Evolutionary conservation across 2,888 invertebrate genomes (phyloP).

Genomic region (Cataglyphis rosenhaueri): DNA sequence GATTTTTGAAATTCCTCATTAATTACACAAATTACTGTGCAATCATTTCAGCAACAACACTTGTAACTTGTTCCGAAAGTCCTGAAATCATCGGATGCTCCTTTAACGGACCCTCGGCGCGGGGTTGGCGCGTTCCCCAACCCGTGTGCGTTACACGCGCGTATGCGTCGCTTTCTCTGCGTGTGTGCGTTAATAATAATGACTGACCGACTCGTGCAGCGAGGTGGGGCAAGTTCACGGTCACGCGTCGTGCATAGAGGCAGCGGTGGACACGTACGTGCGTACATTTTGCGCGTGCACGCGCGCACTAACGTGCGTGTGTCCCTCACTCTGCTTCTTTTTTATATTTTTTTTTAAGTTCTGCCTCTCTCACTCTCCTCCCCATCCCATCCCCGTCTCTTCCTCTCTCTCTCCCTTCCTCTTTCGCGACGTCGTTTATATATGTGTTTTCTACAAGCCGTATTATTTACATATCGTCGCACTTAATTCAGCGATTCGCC

Average conservation of each 20-base stretch:
- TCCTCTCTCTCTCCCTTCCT: background rate
- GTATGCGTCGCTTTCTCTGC: constrained; percentile 29
- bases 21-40: background rate
- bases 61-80: constrained; percentile 16
- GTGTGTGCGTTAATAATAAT: constrained; percentile 80
- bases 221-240: constrained; percentile 83
- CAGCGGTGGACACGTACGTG: constrained; percentile 72
- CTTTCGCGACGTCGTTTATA: background rate
- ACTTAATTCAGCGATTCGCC: constrained; percentile 45
- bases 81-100: constrained; percentile 48
- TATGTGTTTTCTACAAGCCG: background rate
- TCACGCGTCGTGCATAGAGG: constrained; percentile 76
- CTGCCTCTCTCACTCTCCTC: background rate
- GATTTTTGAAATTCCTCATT: constrained; percentile 15
- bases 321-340: constrained; percentile 32
- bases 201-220: constrained; percentile 78
- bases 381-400: background rate
- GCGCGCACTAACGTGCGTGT: constrained; percentile 34
- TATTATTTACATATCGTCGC: constrained; percentile 39
- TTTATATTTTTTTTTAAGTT: background rate
- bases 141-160: constrained; percentile 39
- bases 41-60: background rate
- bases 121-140: constrained; percentile 27
- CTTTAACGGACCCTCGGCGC: constrained; percentile 33
- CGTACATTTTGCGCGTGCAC: constrained; percentile 61